A percentile compares a stretch with the other conserved stretches of the same genome.
phyloP scores from a whole-genome alignment of 2,797 vertebrate species.

The Pygocentrus nattereri region DNA sequence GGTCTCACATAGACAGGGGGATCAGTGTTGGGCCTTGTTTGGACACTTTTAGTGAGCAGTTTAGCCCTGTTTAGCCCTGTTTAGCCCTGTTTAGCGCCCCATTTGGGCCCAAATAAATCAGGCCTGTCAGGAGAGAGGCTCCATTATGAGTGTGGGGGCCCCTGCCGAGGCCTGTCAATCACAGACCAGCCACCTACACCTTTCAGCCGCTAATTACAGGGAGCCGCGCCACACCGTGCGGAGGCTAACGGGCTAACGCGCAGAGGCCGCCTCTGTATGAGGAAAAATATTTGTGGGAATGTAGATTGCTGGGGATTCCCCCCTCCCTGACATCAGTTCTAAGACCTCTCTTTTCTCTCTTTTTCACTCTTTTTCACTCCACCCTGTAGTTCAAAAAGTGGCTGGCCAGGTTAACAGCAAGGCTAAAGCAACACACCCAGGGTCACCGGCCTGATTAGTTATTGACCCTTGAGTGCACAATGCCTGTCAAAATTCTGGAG shows the following conservation, averaged over 20 bases:
- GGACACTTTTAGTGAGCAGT: constrained; percentile 72
- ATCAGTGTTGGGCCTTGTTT: constrained; percentile 76
- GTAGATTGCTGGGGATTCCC: constrained; percentile 53
- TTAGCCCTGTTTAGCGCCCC: constrained; percentile 75
- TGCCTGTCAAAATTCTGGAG: constrained; percentile 5
- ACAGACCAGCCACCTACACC: constrained; percentile 72
- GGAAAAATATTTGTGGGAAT: constrained; percentile 76
- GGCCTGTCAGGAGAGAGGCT: constrained; percentile 78
- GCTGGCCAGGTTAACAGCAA: constrained; percentile 25
- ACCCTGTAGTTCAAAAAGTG: constrained; percentile 24
- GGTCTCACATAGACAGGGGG: constrained; percentile 74
- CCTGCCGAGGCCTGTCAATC: constrained; percentile 77
- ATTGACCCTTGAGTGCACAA: neutral
- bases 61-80: constrained; percentile 68
- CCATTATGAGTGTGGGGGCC: constrained; percentile 79
- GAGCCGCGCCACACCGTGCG: constrained; percentile 54
- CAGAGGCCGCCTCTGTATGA: constrained; percentile 61
- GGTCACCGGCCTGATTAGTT: neutral
- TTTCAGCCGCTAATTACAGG: constrained; percentile 85
- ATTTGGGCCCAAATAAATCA: constrained; percentile 83
- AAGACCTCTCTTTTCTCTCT: constrained; percentile 50
- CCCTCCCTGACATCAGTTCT: constrained; percentile 37
- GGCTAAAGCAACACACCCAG: constrained; percentile 21
- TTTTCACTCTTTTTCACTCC: constrained; percentile 59
- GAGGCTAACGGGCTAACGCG: constrained; percentile 62